Evolutionary conservation across 2,797 vertebrate genomes (phyloP).

Genomic region (Enteromius argenteus): DNA sequence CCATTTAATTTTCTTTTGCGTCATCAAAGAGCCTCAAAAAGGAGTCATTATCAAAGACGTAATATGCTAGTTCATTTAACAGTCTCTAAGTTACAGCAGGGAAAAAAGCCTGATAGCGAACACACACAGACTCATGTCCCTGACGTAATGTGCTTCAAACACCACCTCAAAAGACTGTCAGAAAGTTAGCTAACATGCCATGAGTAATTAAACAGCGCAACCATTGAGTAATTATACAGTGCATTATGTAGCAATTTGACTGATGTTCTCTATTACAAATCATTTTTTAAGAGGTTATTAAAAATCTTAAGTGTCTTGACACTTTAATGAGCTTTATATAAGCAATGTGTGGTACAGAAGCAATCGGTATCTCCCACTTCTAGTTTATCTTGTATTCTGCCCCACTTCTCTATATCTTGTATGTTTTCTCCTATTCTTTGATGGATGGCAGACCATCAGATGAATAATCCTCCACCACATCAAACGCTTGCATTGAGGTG

Average conservation of each 20-base stretch:
- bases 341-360: neutral
- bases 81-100: neutral
- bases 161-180: neutral
- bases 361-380: neutral
- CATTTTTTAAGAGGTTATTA: neutral
- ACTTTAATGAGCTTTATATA: neutral
- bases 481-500: slow-evolving; percentile 16
- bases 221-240: neutral
- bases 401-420: slow-evolving; percentile 16
- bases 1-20: slow-evolving; percentile 1
- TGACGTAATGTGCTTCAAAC: neutral
- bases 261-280: slow-evolving; percentile 1
- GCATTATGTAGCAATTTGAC: neutral
- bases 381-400: neutral
- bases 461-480: slow-evolving; percentile 52
- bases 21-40: slow-evolving; percentile 31
- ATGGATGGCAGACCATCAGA: slow-evolving; percentile 41
- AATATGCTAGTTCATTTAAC: slow-evolving; percentile 18
- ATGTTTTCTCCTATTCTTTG: slow-evolving; percentile 20
- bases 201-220: slow-evolving; percentile 3
- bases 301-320: neutral
- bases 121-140: neutral
- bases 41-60: slow-evolving; percentile 30
- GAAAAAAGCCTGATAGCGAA: slow-evolving; percentile 5
- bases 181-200: slow-evolving; percentile 5